Conservation (phyloP, 2,888 invertebrate species). For the Ophion slaviceki region DNA sequence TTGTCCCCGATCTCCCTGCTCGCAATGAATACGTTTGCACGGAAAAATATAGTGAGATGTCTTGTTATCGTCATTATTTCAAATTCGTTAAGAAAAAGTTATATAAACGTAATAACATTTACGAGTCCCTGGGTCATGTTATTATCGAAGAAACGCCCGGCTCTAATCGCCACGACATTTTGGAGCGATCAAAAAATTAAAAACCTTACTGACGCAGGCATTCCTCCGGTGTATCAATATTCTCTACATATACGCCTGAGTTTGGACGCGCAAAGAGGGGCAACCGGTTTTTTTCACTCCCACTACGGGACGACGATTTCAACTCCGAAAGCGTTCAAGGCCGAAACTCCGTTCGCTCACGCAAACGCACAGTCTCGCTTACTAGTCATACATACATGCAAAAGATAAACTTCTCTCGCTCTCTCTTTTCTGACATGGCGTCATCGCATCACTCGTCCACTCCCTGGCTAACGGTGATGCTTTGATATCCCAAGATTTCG, state of each 20-base stretch:
- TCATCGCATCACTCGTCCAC: conserved; percentile 17
- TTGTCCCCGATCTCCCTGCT: too few relatives aligned
- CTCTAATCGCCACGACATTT: background rate
- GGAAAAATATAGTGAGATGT: too few relatives aligned
- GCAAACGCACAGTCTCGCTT: background rate
- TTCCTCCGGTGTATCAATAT: conserved; percentile 29
- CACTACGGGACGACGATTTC: conserved; percentile 21
- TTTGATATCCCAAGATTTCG: conserved; percentile 17
- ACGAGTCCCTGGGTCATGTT: too few relatives aligned
- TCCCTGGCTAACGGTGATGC: conserved; percentile 25
- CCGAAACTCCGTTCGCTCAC: conserved; percentile 30
- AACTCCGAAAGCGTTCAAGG: conserved; percentile 46
- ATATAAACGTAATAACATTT: background rate
- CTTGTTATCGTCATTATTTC: too few relatives aligned
- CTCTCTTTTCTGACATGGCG: conserved; percentile 3
- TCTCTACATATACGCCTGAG: background rate
- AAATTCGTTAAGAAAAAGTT: too few relatives aligned
- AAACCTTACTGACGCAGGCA: background rate
- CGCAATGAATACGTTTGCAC: too few relatives aligned
- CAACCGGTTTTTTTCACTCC: conserved; percentile 32
- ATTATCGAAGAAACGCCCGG: conserved; percentile 8
- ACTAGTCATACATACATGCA: conserved; percentile 1
- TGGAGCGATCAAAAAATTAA: background rate
- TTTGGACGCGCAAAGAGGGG: background rate
- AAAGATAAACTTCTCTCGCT: conserved; percentile 47